Conservation (phyloP, 92 coral and sea anemone genomes). For the Bergia sp. region DNA sequence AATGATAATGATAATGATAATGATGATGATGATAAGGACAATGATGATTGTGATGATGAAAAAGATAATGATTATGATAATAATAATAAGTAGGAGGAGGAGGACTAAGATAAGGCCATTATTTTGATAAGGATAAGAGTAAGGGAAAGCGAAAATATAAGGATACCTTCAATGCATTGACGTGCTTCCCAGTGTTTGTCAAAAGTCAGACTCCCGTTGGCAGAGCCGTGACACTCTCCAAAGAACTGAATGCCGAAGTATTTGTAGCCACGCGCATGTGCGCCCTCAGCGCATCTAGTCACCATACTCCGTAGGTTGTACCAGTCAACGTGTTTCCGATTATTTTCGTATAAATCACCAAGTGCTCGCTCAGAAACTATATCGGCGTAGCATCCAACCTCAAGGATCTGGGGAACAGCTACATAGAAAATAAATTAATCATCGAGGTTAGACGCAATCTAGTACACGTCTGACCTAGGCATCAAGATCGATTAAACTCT, state of each 20-base stretch:
- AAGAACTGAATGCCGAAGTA: constrained; percentile 68
- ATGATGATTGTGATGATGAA: neutral
- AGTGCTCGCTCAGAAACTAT: constrained; percentile 54
- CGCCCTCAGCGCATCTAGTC: constrained; percentile 65
- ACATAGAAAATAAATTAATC: neutral
- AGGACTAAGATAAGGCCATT: no score
- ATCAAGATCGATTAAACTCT: no score
- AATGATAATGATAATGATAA: no score
- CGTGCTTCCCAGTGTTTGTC: constrained; percentile 2
- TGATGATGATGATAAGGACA: neutral
- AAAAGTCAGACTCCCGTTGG: constrained; percentile 30
- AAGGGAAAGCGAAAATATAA: neutral
- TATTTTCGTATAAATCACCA: constrained; percentile 37
- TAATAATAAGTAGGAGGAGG: neutral
- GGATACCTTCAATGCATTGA: constrained; percentile 13
- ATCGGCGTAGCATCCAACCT: constrained; percentile 66
- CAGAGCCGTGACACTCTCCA: constrained; percentile 57
- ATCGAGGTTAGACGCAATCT: neutral
- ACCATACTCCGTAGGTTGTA: constrained; percentile 65
- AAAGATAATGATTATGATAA: neutral
- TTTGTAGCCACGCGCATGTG: constrained; percentile 60
- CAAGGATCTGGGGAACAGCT: constrained; percentile 67
- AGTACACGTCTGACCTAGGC: no score
- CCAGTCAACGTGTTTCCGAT: constrained; percentile 57
- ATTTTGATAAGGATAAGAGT: no score